Evolutionary conservation across 2,888 invertebrate species (phyloP), one percentile per base, ranked within the genome.

Genomic region (Opisthograptis luteolata): DNA sequence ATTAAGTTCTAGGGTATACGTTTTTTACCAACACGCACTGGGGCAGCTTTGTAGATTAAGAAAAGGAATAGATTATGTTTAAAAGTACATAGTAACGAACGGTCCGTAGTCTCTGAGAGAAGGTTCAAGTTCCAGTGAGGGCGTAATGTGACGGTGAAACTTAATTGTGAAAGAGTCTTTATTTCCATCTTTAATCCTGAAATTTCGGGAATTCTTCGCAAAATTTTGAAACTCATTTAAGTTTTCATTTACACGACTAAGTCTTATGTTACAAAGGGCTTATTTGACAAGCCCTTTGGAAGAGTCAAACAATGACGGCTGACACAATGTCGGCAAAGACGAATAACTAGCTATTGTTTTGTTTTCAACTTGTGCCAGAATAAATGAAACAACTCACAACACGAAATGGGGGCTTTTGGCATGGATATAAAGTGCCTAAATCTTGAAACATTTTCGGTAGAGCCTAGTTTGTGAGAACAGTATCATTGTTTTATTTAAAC

Each of bases 221-320:
- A 73, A 20, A 24, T 20, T 42, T 66, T 42, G 55, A 64, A 74
- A 77, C 72, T 81, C 83, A 84, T 85, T 81, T 74, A 82, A 82
- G 82, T 81, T 82, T 82, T 72, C 76, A 76, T 77, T 76, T 73
- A 70, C 61, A 69, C 63, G 66, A 75, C 58, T 17, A 37, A 75
- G 60, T 63, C 70, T 80, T 66, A 62, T 66, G 69, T 76, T 77
- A 78, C 82, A 81, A 81, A 85, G 79, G 80, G 72, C 73, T 79
- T 73, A 68, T 73, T 79, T 61, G 64, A 74, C 68, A 68, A 73
- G 70, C 71, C 69, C 67, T 73, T 70, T 64, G 64, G 62, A 64
- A 63, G 32, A 49, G 37, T 22, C 15, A 64, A 60, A 69, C 70
- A 71, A 75, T 68, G 70, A 63, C 66, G 59, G 63, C 70, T 66